Evolutionary conservation across 1,140 invertebrate genomes (phyloP).

Genomic region (Cyclargus thomasi): DNA sequence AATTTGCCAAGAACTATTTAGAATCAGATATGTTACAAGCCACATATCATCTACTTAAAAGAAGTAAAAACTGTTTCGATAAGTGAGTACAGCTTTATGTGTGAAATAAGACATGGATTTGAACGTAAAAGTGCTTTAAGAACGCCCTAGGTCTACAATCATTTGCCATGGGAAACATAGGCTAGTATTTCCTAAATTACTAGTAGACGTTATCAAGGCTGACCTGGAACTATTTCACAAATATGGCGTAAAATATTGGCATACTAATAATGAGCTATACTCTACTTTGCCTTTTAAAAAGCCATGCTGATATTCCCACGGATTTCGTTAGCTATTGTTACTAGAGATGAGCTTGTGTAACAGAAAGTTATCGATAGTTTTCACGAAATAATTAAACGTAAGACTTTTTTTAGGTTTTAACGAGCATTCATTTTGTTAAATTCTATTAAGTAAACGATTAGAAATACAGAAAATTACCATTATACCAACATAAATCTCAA

Average conservation of each 20-base stretch:
- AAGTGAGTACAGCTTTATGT: no score
- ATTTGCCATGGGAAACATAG: neutral
- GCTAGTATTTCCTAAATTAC: neutral
- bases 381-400: neutral
- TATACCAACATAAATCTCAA: no score
- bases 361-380: constrained; percentile 43
- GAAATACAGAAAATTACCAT: no score
- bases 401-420: neutral
- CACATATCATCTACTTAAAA: no score
- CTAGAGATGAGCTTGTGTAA: constrained; percentile 33
- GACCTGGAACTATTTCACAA: constrained; percentile 28
- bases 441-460: no score
- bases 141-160: neutral
- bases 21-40: no score
- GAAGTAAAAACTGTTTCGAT: no score
- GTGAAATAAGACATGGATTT: neutral
- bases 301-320: constrained; percentile 59
- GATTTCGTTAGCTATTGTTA: constrained; percentile 36
- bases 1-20: no score
- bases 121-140: neutral
- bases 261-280: constrained; percentile 35
- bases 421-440: no score
- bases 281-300: constrained; percentile 55
- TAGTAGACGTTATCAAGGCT: neutral
- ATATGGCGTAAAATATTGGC: constrained; percentile 42